Evolutionary conservation across 2,888 invertebrate genomes (phyloP), one percentile per base, ranked within the genome.

Genomic region (Leptura quadrifasciata): DNA sequence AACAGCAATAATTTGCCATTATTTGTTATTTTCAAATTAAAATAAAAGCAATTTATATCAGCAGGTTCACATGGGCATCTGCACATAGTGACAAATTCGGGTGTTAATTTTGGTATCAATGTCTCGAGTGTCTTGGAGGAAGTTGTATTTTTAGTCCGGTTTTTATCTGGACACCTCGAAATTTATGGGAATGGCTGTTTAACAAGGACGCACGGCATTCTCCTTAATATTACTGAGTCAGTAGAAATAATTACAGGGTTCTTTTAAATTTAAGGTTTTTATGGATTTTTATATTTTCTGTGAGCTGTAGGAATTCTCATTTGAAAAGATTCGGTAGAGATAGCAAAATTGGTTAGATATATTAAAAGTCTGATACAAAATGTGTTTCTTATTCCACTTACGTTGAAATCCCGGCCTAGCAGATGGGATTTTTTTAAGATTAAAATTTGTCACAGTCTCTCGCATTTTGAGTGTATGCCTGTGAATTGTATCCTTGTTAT

Each of bases 61-160:
- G 24, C 31, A 39, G 72, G 57, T 77, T 79, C 77, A 68, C 64
- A 54, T 63, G 71, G 70, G 81, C 82, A 84, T 84, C 83, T 83
- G 81, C 81, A 79, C 79, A 83, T 80, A 80, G 78, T 75, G 83
- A 79, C 82, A 84, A 76, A 77, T 81, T 81, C 78, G 81, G 79
- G 85, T 84, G 85, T 84, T 83, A 83, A 84, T 81, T 76, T 75
- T 73, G 72, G 74, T 81, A 79, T 83, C 77, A 72, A 78, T 80
- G 76, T 74, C 78, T 68, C 74, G 47, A 75, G 69, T 67, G 54
- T 47, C 57, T 55, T 71, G 72, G 24, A 80, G 80, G 81, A 82
- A 82, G 81, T 80, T 68, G 72, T 81, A 80, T 80, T 77, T 76
- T 80, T 64, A 65, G 20, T 31, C 67, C 60, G 47, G 58, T 70